phyloP scores from a whole-genome alignment of 2,888 invertebrate genomes.

The Aplocera efformata region DNA sequence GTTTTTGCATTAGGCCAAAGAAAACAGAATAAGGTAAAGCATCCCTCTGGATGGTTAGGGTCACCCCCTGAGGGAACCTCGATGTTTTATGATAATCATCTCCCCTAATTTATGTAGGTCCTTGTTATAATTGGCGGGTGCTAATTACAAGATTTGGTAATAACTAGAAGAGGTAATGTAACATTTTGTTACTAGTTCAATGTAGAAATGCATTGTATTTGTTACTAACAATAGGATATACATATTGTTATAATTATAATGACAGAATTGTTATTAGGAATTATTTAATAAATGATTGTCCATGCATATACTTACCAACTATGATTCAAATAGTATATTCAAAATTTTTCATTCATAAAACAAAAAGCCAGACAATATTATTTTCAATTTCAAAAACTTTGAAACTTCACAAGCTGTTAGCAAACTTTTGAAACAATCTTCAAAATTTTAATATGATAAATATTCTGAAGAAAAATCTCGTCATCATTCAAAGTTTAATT shows the following conservation, averaged over 20 bases:
- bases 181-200: no score
- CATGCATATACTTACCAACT: no score
- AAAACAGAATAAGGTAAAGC: conserved; percentile 40
- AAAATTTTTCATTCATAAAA: background rate
- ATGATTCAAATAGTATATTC: no score
- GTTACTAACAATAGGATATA: no score
- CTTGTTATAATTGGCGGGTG: conserved; percentile 41
- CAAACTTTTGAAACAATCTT: conserved; percentile 14
- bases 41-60: conserved; percentile 50
- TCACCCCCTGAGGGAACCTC: conserved; percentile 48
- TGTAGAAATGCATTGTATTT: no score
- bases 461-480: conserved; percentile 5
- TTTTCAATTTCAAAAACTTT: no score
- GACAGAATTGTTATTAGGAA: no score
- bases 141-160: conserved; percentile 30
- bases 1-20: conserved; percentile 19
- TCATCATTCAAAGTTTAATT: no score
- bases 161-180: background rate
- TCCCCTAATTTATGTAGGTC: conserved; percentile 52
- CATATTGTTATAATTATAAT: no score
- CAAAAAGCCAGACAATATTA: no score
- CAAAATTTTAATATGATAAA: conserved; percentile 15
- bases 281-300: no score
- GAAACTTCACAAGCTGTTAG: conserved; percentile 14
- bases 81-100: conserved; percentile 63